Percentiles rank a stretch among this genome's conserved stretches.
Evolutionary conservation across 1,140 invertebrate genomes (phyloP).

Genomic region (Drosophila prosaltans): DNA sequence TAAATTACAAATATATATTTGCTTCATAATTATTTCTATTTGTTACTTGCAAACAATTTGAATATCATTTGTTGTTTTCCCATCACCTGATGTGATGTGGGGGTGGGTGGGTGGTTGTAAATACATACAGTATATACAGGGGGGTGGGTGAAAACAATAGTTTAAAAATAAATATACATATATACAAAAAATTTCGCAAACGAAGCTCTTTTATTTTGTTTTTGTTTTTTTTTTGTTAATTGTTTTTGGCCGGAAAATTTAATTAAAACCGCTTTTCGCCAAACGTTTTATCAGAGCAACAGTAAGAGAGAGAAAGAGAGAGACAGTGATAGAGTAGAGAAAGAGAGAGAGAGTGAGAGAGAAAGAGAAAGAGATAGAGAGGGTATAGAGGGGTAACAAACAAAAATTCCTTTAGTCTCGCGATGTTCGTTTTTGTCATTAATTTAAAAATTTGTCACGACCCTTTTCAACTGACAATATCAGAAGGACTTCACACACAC

Average conservation of each 20-base stretch:
- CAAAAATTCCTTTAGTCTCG: conserved; percentile 41
- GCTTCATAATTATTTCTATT: neutral
- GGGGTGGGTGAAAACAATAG: neutral
- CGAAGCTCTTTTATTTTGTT: neutral
- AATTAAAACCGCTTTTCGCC: conserved; percentile 44
- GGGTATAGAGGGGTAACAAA: conserved; percentile 32
- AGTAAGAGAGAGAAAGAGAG: neutral
- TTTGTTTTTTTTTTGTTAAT: neutral
- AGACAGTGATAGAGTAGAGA: neutral
- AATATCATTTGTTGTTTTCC: neutral
- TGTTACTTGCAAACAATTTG: neutral
- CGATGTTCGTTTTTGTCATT: conserved; percentile 66
- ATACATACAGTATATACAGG: too few species aligned
- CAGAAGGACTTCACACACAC: conserved; percentile 22
- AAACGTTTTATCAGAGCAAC: neutral
- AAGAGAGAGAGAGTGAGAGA: neutral
- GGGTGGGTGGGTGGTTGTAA: neutral
- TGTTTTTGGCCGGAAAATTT: conserved; percentile 45
- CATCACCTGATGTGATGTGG: neutral
- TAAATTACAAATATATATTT: neutral
- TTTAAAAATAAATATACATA: neutral
- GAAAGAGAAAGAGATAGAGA: neutral
- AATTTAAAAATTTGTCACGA: conserved; percentile 74
- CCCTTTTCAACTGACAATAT: conserved; percentile 77
- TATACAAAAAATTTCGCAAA: conserved; percentile 1